Conservation (phyloP, 2,888 invertebrate species). For the Diarsia mendica region DNA sequence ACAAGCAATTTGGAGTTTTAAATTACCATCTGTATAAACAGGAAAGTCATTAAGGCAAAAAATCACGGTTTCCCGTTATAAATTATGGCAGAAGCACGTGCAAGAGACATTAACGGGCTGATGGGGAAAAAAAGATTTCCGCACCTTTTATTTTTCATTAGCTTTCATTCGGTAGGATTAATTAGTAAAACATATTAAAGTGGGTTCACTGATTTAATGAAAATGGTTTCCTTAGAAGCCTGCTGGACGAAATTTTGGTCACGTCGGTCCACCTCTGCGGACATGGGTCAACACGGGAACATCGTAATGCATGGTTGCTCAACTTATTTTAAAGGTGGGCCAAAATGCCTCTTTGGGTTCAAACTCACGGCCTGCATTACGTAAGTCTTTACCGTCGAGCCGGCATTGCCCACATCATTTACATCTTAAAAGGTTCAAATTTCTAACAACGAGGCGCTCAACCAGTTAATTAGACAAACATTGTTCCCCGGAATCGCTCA, state of each 20-base stretch:
- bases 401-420: not conserved
- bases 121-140: not conserved
- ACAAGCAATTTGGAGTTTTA: not conserved
- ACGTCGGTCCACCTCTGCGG: too few species aligned
- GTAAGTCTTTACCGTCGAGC: not conserved
- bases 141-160: not conserved
- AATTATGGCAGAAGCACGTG: constrained; percentile 38
- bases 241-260: not conserved
- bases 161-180: not conserved
- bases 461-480: not conserved
- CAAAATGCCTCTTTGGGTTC: not conserved
- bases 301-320: too few species aligned
- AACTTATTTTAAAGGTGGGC: too few species aligned
- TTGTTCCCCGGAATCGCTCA: not conserved
- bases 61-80: not conserved
- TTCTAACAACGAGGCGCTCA: not conserved
- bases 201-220: not conserved
- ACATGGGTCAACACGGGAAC: too few species aligned
- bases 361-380: not conserved
- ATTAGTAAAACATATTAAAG: not conserved
- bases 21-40: not conserved
- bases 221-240: not conserved
- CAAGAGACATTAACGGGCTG: constrained; percentile 9
- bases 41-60: constrained; percentile 25
- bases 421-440: constrained; percentile 5